Conservation (phyloP, 2,888 invertebrate genomes). For the Trachelus iudaicus region DNA sequence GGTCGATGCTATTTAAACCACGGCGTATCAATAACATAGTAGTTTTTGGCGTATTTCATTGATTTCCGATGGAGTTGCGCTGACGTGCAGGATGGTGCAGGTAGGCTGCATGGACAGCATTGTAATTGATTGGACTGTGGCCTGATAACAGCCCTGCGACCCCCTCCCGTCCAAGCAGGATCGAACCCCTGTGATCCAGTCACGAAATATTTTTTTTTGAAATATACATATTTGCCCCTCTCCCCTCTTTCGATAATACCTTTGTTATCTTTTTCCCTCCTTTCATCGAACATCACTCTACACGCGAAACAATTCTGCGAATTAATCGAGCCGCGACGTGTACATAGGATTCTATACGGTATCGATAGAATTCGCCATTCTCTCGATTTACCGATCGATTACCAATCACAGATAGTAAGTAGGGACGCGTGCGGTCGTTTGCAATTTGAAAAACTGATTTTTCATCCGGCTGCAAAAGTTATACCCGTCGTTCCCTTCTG, state of each 20-base stretch:
- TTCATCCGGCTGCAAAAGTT: background rate
- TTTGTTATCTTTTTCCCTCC: conserved; percentile 8
- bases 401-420: background rate
- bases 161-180: conserved; percentile 20
- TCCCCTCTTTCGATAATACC: conserved; percentile 3
- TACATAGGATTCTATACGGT: background rate
- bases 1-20: conserved; percentile 48
- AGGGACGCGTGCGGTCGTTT: background rate
- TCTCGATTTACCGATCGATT: background rate
- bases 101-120: conserved; percentile 45
- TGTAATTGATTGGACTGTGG: conserved; percentile 59
- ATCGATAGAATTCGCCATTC: background rate
- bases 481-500: background rate
- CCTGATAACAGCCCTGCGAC: conserved; percentile 52
- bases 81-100: conserved; percentile 36
- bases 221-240: conserved; percentile 19
- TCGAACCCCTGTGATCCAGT: conserved; percentile 16
- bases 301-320: background rate
- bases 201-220: conserved; percentile 40
- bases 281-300: conserved; percentile 7
- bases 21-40: conserved; percentile 57
- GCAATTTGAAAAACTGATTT: background rate
- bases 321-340: conserved; percentile 11
- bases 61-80: conserved; percentile 59
- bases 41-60: conserved; percentile 58